Percentiles rank a stretch among this genome's conserved stretches.
These are phyloP conservation scores for Paradisaea rubra DNA, from an alignment of 2,113 vertebrate genomes.

Conservation along the genomic window DNA sequence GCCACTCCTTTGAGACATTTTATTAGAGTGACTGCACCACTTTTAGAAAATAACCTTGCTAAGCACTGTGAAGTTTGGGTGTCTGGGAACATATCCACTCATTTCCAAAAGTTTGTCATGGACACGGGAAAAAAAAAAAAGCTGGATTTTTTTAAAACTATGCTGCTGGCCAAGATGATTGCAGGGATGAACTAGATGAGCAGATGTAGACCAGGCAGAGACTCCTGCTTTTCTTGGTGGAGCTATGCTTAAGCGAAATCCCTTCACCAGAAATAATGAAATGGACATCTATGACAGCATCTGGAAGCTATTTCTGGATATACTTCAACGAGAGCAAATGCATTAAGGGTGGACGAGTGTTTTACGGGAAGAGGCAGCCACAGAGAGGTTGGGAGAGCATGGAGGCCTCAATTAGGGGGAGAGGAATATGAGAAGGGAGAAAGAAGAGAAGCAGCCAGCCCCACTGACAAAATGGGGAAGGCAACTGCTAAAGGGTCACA, in stretches of 20 bases:
- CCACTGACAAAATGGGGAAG: not conserved
- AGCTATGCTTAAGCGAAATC: conserved; percentile 30
- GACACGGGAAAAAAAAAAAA: not conserved
- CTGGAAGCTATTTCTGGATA: conserved; percentile 49
- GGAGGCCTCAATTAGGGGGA: conserved; percentile 2
- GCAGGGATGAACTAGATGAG: not conserved
- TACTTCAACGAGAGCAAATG: conserved; percentile 25
- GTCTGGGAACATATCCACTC: not conserved
- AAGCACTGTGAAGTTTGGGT: not conserved
- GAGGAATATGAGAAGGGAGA: not conserved
- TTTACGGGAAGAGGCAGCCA: not conserved
- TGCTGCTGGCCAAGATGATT: not conserved
- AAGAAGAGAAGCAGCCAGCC: not conserved
- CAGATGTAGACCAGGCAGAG: conserved; percentile 7
- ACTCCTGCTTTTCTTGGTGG: conserved; percentile 6
- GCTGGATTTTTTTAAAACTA: not conserved
- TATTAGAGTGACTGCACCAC: not conserved
- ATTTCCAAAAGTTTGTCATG: not conserved
- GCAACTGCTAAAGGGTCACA: not conserved
- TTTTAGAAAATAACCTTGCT: not conserved
- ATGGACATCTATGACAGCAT: conserved; percentile 50
- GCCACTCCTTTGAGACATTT: not conserved
- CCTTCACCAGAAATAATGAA: conserved; percentile 33
- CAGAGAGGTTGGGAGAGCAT: not conserved
- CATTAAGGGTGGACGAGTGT: not conserved